Percentiles rank a stretch among this genome's conserved stretches.
These are phyloP conservation scores for Atlantisia rogersi DNA, from an alignment of 2,113 vertebrate genomes.

Conservation along the genomic window DNA sequence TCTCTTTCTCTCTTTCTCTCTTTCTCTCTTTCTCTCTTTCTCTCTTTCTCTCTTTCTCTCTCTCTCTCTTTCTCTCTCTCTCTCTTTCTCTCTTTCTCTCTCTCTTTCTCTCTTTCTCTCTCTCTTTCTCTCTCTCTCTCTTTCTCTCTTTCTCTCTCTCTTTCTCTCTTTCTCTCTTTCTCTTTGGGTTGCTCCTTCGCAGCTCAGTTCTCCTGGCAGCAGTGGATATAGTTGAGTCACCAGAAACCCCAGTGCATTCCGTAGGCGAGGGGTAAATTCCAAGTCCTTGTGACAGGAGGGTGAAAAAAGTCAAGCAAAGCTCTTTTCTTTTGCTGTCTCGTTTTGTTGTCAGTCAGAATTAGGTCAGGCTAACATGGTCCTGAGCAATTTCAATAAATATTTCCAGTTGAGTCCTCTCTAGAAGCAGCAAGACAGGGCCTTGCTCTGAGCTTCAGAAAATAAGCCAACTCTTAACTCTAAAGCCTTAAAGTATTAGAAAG, in stretches of 20 bases:
- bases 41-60: too few species aligned
- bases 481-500: neutral
- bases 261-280: neutral
- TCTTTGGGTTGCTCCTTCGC: neutral
- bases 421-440: neutral
- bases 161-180: neutral
- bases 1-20: too few species aligned
- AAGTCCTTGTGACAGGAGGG: neutral
- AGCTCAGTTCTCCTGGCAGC: neutral
- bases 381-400: too few species aligned
- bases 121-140: neutral
- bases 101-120: neutral
- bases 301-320: neutral
- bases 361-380: neutral
- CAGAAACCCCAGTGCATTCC: neutral
- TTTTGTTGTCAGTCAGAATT: neutral
- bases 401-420: neutral
- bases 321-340: neutral
- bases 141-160: neutral
- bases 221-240: neutral
- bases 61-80: too few species aligned
- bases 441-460: neutral
- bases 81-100: neutral
- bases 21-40: too few species aligned
- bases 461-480: neutral